Conservation (phyloP, 2,113 vertebrate species). For the Romanogobio albipinnatus region DNA sequence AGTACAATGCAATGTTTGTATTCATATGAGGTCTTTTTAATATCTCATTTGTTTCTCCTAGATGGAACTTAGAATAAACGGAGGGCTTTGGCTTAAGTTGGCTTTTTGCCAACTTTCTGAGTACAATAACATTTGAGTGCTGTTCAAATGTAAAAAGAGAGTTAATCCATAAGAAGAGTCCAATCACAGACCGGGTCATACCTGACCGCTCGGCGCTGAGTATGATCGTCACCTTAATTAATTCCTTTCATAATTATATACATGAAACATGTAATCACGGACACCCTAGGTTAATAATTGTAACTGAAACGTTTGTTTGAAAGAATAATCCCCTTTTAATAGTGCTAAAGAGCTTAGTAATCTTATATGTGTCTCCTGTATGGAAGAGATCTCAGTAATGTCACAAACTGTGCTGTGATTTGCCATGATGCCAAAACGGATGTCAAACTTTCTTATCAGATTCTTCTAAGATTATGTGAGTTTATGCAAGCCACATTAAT, state of each 20-base stretch:
- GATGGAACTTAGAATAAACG: neutral
- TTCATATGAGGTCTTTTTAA: neutral
- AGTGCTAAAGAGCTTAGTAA: neutral
- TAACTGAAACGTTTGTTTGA: neutral
- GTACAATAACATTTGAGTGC: neutral
- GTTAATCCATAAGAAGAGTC: neutral
- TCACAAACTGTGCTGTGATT: neutral
- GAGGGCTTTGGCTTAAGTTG: neutral
- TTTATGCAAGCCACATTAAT: neutral
- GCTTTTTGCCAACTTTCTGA: neutral
- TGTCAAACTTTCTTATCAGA: neutral
- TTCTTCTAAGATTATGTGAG: neutral
- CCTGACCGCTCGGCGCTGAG: neutral
- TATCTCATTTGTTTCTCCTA: neutral
- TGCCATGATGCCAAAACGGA: neutral
- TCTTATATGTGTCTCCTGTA: neutral
- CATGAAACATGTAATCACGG: neutral
- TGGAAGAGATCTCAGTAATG: neutral
- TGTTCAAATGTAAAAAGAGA: neutral
- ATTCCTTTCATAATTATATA: neutral
- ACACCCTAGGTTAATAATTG: conserved; percentile 2
- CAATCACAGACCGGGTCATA: neutral
- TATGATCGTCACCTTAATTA: neutral
- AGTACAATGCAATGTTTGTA: neutral
- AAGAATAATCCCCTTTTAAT: neutral